Evolutionary conservation across 1,140 invertebrate species (phyloP).

Genomic region (Oryctes rhinoceros): DNA sequence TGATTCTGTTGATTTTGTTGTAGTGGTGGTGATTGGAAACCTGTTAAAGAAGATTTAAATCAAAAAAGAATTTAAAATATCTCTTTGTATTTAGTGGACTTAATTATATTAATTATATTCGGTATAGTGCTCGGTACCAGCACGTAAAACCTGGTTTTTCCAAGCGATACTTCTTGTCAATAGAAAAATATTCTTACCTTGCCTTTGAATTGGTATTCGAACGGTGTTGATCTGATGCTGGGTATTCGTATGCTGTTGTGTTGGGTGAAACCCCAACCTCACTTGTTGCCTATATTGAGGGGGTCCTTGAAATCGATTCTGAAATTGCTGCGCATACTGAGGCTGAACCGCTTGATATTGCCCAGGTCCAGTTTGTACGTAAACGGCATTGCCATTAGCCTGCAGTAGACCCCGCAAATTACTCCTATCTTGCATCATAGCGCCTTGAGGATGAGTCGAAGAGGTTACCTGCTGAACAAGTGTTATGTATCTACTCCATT

Average conservation of each 20-base stretch:
- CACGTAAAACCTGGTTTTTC: too few relatives aligned
- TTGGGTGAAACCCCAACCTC: conserved; percentile 42
- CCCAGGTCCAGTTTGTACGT: conserved; percentile 58
- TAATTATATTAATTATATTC: too few relatives aligned
- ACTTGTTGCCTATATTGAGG: conserved; percentile 47
- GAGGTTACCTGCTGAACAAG: conserved; percentile 54
- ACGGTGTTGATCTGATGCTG: conserved; percentile 41
- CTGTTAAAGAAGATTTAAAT: conserved; percentile 8
- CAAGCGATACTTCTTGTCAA: too few relatives aligned
- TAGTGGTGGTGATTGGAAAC: conserved; percentile 47
- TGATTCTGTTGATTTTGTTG: conserved; percentile 41
- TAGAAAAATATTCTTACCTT: conserved; percentile 38
- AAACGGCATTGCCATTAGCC: conserved; percentile 55
- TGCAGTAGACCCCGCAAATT: conserved; percentile 58
- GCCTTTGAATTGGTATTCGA: conserved; percentile 46
- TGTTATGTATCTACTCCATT: background rate
- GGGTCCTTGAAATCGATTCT: conserved; percentile 52
- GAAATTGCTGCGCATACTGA: conserved; percentile 56
- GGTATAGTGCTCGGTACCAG: too few relatives aligned
- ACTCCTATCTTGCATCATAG: conserved; percentile 56
- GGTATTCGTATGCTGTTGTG: conserved; percentile 41
- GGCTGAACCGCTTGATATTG: conserved; percentile 60
- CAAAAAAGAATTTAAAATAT: too few relatives aligned
- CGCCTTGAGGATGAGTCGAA: conserved; percentile 59
- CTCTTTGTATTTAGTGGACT: too few relatives aligned